These are phyloP conservation scores for Blomia tropicalis DNA, from an alignment of 2,888 invertebrate species.

Conservation along the genomic window DNA sequence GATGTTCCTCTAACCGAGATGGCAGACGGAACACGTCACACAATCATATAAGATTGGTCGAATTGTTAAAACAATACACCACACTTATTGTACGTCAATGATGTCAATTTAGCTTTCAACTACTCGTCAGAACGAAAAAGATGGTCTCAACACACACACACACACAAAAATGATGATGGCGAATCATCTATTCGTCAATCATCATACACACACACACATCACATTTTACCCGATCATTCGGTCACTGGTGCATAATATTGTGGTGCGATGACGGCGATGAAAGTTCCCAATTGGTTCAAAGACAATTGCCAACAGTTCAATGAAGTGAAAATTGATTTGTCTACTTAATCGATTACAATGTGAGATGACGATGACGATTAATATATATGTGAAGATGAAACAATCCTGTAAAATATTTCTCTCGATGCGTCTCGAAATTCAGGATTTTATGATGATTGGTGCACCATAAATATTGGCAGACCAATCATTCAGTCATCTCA, in stretches of 20 bases:
- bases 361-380: too few species aligned
- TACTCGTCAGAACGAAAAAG: neutral
- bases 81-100: neutral
- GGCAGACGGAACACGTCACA: neutral
- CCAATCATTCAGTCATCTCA: too few species aligned
- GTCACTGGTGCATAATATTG: neutral
- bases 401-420: too few species aligned
- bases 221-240: neutral
- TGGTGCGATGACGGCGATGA: neutral
- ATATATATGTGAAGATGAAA: too few species aligned
- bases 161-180: neutral
- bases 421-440: too few species aligned
- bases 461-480: too few species aligned
- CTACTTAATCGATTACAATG: neutral
- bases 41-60: neutral
- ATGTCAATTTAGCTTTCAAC: slow-evolving; percentile 13
- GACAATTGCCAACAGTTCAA: neutral
- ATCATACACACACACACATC: too few species aligned
- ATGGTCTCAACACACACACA: neutral
- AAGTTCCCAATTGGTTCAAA: neutral
- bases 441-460: too few species aligned
- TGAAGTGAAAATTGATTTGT: slow-evolving; percentile 13
- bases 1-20: too few species aligned
- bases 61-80: slow-evolving; percentile 1
- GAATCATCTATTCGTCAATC: too few species aligned